Evolutionary conservation across 2,888 invertebrate genomes (phyloP), one percentile per base, ranked within the genome.

Genomic region (Deilephila elpenor): DNA sequence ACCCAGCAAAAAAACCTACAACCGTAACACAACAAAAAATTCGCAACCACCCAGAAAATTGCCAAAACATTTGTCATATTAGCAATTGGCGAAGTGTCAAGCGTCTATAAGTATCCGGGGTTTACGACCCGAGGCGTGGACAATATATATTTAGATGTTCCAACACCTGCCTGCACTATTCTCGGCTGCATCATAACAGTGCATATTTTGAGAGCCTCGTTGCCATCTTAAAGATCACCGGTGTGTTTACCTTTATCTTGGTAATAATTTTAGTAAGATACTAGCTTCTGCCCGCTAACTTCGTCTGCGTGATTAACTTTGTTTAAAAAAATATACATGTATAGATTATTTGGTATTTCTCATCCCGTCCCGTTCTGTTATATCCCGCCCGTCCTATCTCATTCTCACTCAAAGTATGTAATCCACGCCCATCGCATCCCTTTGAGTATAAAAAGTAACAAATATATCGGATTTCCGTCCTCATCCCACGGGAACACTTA

Each of bases 51-150:
- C 67, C 44, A 59, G 20, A 56, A 71, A 71, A 71, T 71, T 53
- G 62, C 71, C 19, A 62, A 32, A 29, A 71, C 44, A 75, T 76
- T 78, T 84, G 83, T 85, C 84, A 84, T 82, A 84, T 86, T 83
- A 79, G 76, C 74, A 77, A 83, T 85, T 81, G 83, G 82, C 84
- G 80, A 80, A 78, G 77, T 77, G 78, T 77, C 72, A 73, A 67
- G 37, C 78, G 71, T 72, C 72, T 74, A 76, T 81, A 81, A 83
- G 84, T 80, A 82, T 77, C 73, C 74, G 76, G 78, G 86, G 83
- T 84, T 84, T 84, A 82, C 81, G 86, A 87, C 85, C 86, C 76
- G 64, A 37, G 64, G 32, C 17, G 72, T 67, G 64, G 64, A 59
- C 59, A n/a, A 64, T 37, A 81, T 77, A 73, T 72, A 83, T 83